Base-by-base conservation (phyloP, 2,797 vertebrate genomes). In the Paguma larvata region DNA sequence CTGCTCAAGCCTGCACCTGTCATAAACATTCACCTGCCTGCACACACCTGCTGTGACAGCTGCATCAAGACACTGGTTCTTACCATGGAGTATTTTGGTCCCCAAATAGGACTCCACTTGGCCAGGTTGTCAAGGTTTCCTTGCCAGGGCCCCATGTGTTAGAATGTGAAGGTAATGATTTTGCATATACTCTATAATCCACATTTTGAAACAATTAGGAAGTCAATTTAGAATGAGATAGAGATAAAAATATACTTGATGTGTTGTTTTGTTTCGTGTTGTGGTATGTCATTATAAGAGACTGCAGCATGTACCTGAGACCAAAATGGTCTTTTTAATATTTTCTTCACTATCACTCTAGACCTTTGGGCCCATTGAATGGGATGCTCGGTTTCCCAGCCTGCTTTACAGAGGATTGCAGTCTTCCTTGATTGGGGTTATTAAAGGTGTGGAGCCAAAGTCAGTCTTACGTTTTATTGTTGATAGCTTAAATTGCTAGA, bases 131-230 rank as follows among this genome's bases (percentile, higher is more conserved):
- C 51, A 53, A 72, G 30, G 10, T 85, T 96, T 89, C 12, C 25
- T 92, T 95, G 41, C 67, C 93, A 91, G 85, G 19, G 15, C 5
- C 27, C 19, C 48, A 83, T 90, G 44, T 86, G 62, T 96, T 83
- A 92, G 18, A 80, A 16, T 77, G n/a, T 94, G n/a, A 85, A 90
- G 32, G 8, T 96, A 30, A 93, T 30, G 44, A 86, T 77, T 86
- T 95, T 95, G 38, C 51, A 77, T 11, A 85, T 27, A 67, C 0
- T 32, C 32, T 80, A 67, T 78, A 86, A 87, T 80, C 32, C 56
- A 63, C 51, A 18, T 77, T 77, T 94, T 89, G 19, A 79, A 83
- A 96, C n/a, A 88, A 68, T 38, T 53, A 85, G n/a, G 9, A 62
- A 85, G 12, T 75, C 63, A 5, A 53, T 25, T 85, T 4, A 78